Conservation (phyloP, 2,888 invertebrate genomes). For the Phortica okadai region DNA sequence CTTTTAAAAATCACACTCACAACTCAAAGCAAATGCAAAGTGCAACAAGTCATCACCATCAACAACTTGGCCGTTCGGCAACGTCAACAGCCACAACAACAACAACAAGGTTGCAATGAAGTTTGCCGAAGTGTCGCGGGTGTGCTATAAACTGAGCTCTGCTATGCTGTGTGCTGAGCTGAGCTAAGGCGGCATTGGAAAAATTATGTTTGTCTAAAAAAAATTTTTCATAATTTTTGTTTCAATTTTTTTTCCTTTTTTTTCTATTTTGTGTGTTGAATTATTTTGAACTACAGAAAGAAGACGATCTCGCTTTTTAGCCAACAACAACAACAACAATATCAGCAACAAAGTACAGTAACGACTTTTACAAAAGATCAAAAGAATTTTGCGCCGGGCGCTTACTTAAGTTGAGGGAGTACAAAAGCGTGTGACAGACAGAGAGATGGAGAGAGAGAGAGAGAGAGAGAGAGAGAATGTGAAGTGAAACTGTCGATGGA, state of each 20-base stretch:
- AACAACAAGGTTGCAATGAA: not conserved
- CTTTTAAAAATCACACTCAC: constrained; percentile 72
- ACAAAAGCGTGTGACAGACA: not conserved
- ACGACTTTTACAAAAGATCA: constrained; percentile 61
- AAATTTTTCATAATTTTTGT: constrained; percentile 61
- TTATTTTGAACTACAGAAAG: constrained; percentile 29
- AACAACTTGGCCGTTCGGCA: constrained; percentile 2
- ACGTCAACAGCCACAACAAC: constrained; percentile 34
- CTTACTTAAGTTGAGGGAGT: constrained; percentile 44
- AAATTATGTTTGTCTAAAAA: constrained; percentile 52
- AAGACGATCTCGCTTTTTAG: constrained; percentile 24
- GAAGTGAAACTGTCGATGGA: not conserved
- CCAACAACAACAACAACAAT: not conserved
- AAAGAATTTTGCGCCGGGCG: constrained; percentile 71
- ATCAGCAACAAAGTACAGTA: not conserved
- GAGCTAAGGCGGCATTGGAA: constrained; percentile 41
- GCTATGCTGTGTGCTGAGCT: constrained; percentile 2
- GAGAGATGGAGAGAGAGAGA: constrained; percentile 35
- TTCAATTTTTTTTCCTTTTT: constrained; percentile 1
- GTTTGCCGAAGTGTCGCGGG: constrained; percentile 1
- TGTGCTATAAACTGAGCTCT: constrained; percentile 5
- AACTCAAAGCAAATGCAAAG: constrained; percentile 65
- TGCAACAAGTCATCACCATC: constrained; percentile 62
- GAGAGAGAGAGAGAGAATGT: constrained; percentile 43
- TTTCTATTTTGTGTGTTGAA: not conserved